Evolutionary conservation across 2,888 invertebrate genomes (phyloP).

Genomic region (Campoletis raptor): DNA sequence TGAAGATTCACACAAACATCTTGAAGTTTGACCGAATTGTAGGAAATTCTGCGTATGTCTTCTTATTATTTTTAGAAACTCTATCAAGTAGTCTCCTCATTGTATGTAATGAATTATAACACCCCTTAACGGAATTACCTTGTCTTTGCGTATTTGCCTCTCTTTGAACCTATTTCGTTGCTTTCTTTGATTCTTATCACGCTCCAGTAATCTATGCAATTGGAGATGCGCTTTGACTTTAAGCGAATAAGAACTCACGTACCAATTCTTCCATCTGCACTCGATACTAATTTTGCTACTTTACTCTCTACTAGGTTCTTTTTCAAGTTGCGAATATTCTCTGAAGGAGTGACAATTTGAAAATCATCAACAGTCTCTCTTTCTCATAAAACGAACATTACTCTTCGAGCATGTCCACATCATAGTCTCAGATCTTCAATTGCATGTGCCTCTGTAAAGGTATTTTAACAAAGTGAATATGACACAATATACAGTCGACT

Average conservation of each 20-base stretch:
- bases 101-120: not conserved
- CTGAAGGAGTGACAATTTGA: not conserved
- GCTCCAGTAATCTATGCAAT: slow-evolving; percentile 26
- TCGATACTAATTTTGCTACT: not conserved
- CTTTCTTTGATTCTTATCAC: slow-evolving; percentile 15
- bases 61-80: slow-evolving; percentile 10
- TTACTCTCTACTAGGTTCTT: not conserved
- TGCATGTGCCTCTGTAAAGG: not conserved
- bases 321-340: not conserved
- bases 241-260: not conserved
- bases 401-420: not conserved
- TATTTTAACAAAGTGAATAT: not conserved
- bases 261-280: not conserved
- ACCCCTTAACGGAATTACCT: not conserved
- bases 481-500: not conserved
- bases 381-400: not conserved
- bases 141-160: slow-evolving; percentile 41
- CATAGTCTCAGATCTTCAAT: not conserved
- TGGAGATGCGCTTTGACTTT: slow-evolving; percentile 65
- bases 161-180: slow-evolving; percentile 7
- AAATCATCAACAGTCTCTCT: not conserved
- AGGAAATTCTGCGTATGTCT: not conserved
- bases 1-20: not conserved
- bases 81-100: slow-evolving; percentile 31
- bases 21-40: not conserved